A percentile compares a stretch with the other conserved stretches of the same genome.
phyloP scores from a whole-genome alignment of 1,140 invertebrate genomes.

The Drosophila kurseongensis region DNA sequence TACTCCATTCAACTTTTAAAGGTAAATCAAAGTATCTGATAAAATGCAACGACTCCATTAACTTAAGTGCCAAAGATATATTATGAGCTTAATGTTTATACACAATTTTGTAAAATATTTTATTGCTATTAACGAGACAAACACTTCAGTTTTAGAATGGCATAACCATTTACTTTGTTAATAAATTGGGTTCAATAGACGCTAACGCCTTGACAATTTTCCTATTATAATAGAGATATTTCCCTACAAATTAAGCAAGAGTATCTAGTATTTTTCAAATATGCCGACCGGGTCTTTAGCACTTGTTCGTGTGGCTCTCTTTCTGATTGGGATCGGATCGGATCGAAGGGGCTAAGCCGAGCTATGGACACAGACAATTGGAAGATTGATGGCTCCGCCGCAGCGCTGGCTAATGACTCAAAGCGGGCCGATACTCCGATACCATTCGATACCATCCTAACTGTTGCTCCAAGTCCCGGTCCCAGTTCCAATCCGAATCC shows the following conservation, averaged over 20 bases:
- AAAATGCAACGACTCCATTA: background rate
- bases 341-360: constrained; percentile 27
- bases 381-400: constrained; percentile 64
- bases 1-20: background rate
- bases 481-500: too few species aligned
- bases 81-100: background rate
- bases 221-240: background rate
- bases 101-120: background rate
- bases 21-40: background rate
- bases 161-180: too few species aligned
- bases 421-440: constrained; percentile 48
- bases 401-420: constrained; percentile 55
- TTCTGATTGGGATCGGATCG: constrained; percentile 11
- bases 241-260: background rate
- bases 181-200: too few species aligned
- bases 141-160: too few species aligned
- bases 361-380: constrained; percentile 52
- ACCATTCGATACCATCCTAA: constrained; percentile 8
- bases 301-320: constrained; percentile 19
- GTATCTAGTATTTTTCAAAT: constrained; percentile 22
- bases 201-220: too few species aligned
- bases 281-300: constrained; percentile 3
- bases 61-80: background rate
- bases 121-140: background rate
- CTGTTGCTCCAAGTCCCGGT: background rate